Conservation (phyloP, 2,888 invertebrate genomes). For the Labia minor region DNA sequence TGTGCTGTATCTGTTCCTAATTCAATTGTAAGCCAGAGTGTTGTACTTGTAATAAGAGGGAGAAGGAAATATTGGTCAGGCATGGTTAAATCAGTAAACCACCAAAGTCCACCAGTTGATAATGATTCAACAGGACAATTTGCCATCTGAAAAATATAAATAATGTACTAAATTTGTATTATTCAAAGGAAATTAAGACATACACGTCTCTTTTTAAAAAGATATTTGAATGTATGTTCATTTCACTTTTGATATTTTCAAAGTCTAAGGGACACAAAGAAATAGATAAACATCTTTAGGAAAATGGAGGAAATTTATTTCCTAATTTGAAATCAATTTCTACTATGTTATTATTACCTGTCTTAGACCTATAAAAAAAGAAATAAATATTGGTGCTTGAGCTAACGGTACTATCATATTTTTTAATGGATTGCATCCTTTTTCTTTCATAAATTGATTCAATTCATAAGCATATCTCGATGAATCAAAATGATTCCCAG, state of each 20-base stretch:
- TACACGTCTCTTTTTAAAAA: no score
- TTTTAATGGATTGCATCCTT: conserved; percentile 68
- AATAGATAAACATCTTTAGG: no score
- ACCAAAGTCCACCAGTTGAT: conserved; percentile 73
- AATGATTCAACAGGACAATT: conserved; percentile 84
- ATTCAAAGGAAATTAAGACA: no score
- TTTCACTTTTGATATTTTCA: no score
- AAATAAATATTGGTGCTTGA: conserved; percentile 83
- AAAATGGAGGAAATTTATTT: no score
- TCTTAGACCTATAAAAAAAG: conserved; percentile 79
- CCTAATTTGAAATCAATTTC: no score
- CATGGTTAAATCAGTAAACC: conserved; percentile 87
- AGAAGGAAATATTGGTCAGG: conserved; percentile 81
- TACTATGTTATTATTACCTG: not conserved
- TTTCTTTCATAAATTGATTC: conserved; percentile 69
- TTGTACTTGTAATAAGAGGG: conserved; percentile 73
- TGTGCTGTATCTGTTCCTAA: conserved; percentile 65
- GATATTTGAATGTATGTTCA: no score
- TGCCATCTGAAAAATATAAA: conserved; percentile 50
- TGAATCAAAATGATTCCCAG: conserved; percentile 70
- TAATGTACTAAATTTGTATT: no score
- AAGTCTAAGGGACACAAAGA: no score
- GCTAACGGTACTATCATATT: conserved; percentile 64
- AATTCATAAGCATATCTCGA: conserved; percentile 67
- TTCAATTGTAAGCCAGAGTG: conserved; percentile 73